Base-by-base conservation (phyloP, 2,888 invertebrate species). In the Melieria omissa region DNA sequence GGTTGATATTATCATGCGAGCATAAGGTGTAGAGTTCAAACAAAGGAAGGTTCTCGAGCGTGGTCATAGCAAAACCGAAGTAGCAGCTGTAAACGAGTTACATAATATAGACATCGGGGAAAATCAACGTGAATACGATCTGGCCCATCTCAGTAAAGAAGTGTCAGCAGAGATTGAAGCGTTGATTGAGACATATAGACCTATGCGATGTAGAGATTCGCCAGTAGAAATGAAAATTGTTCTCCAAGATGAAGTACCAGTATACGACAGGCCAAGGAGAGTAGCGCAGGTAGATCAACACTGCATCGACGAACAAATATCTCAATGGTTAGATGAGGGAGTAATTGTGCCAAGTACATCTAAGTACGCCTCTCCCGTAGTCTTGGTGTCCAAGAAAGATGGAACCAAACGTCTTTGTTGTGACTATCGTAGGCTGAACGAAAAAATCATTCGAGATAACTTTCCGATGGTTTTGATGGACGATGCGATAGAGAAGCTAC, bases 331-430 rank as follows among this genome's bases (percentile, higher is more conserved):
- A n/a, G n/a, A n/a, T n/a, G n/a, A n/a, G n/a, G n/a, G n/a, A n/a
- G n/a, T n/a, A n/a, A n/a, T n/a, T n/a, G n/a, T n/a, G n/a, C n/a
- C n/a, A n/a, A n/a, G n/a, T n/a, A n/a, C n/a, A n/a, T n/a, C n/a
- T n/a, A n/a, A 84, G 9, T 86, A 81, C 66, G 79, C 83, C 1
- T 71, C 75, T 9, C 76, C 78, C 7, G 74, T 77, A 7, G 77
- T 78, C 7, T 58, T 75, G 10, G 73, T 67, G 6, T 57, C 14
- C 10, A 73, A 73, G 45, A 73, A 73, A 44, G 70, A 73, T 57
- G 72, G 72, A 2, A 62, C 72, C 4, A 73, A 72, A 49, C 69
- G 73, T 12, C 12, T 73, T 4, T 75, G 73, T 41, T 73, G 73
- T 29, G 73, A 73, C 16, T 72, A 68, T 44, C 63, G 71, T 0